Conservation (phyloP, 37 sponge, comb jelly and placozoan genomes). For the Geodia barretti region DNA sequence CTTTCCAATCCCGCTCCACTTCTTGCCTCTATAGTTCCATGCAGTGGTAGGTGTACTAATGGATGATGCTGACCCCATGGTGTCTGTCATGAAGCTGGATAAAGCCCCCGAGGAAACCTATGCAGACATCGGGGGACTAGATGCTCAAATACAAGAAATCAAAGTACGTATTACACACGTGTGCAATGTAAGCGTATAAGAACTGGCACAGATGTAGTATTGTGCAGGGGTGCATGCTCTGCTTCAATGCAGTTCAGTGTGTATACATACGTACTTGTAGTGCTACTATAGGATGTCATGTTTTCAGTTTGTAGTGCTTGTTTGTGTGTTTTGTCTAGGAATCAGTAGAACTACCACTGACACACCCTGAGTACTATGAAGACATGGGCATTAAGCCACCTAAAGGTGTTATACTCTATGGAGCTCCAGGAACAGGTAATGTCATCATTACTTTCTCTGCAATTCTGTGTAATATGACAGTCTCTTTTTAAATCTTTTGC, state of each 20-base stretch:
- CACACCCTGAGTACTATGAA: slow-evolving; percentile 99
- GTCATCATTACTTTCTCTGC: not conserved
- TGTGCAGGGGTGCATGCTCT: not conserved
- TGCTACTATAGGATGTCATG: not conserved
- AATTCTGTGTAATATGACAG: not conserved
- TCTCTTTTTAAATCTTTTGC: not conserved
- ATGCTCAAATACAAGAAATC: slow-evolving; percentile 97
- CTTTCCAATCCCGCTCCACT: not conserved
- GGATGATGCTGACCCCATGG: slow-evolving; percentile 99
- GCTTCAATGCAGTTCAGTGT: not conserved
- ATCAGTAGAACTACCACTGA: slow-evolving; percentile 96
- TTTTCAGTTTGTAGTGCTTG: not conserved
- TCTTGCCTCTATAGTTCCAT: slow-evolving; percentile 73
- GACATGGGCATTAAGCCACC: slow-evolving; percentile 99
- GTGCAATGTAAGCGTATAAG: not conserved
- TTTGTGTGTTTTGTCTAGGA: slow-evolving; percentile 60
- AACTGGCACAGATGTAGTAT: not conserved
- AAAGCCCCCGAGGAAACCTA: slow-evolving; percentile 98
- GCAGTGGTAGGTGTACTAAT: slow-evolving; percentile 96
- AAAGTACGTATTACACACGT: no score
- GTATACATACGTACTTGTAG: slow-evolving; percentile 11
- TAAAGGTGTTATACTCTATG: slow-evolving; percentile 99
- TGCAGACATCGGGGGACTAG: slow-evolving; percentile 98
- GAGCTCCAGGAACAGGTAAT: slow-evolving; percentile 97
- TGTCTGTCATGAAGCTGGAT: slow-evolving; percentile 99